Conservation (phyloP, 2,113 vertebrate species). For the Nothoprocta pentlandii region DNA sequence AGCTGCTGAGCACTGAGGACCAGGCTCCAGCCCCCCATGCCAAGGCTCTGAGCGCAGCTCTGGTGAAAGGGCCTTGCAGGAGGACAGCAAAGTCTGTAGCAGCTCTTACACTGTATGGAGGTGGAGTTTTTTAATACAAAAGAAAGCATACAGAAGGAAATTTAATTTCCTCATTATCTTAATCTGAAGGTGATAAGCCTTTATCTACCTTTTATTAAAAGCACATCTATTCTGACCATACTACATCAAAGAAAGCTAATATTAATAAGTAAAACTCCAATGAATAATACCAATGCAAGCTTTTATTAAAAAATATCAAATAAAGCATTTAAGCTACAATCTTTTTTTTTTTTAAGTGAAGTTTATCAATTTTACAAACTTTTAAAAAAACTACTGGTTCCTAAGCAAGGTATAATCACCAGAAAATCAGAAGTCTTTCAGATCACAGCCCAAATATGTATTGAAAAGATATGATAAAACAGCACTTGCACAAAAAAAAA, state of each 20-base stretch:
- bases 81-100: not conserved
- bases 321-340: not conserved
- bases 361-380: not conserved
- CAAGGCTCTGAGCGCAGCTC: not conserved
- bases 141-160: not conserved
- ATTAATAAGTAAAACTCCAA: not conserved
- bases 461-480: not conserved
- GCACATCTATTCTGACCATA: not conserved
- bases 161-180: conserved; percentile 45
- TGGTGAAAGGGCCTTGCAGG: not conserved
- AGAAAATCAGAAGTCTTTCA: not conserved
- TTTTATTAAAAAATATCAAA: not conserved
- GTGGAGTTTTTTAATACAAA: conserved; percentile 16
- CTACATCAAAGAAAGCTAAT: not conserved
- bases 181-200: not conserved
- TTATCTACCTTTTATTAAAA: conserved; percentile 43
- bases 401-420: not conserved
- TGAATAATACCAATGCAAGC: not conserved
- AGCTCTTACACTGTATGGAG: not conserved
- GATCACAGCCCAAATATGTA: not conserved
- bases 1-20: not conserved
- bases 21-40: not conserved
- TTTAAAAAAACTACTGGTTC: not conserved
- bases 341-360: not conserved
- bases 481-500: not conserved